phyloP scores from a whole-genome alignment of 2,113 vertebrate species.

The Chaetura pelagica region DNA sequence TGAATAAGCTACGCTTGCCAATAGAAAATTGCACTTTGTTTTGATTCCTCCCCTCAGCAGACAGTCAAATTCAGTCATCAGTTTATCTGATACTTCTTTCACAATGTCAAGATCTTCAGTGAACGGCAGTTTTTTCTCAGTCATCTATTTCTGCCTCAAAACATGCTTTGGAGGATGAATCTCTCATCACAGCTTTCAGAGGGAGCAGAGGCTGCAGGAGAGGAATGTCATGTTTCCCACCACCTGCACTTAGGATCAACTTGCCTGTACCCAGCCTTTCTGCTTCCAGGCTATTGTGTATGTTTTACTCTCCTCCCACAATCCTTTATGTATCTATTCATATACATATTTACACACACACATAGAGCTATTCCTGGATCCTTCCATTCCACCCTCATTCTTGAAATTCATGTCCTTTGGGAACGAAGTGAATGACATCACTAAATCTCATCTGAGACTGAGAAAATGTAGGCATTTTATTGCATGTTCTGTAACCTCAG shows the following conservation, averaged over 20 bases:
- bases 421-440: not conserved
- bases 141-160: not conserved
- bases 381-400: not conserved
- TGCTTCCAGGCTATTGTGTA: not conserved
- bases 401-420: not conserved
- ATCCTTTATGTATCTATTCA: not conserved
- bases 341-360: not conserved
- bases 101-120: not conserved
- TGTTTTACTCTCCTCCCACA: not conserved
- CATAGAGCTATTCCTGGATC: not conserved
- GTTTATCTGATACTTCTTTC: not conserved
- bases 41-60: not conserved
- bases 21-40: not conserved
- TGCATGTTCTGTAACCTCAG: conserved; percentile 22
- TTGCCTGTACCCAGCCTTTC: not conserved
- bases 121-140: not conserved
- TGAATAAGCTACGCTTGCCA: not conserved
- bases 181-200: not conserved
- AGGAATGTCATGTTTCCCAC: not conserved
- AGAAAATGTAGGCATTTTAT: conserved; percentile 10
- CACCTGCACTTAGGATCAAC: not conserved
- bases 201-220: not conserved
- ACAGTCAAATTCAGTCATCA: not conserved
- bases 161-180: not conserved
- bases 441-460: not conserved